A percentile compares a stretch with the other conserved stretches of the same genome.
phyloP scores from a whole-genome alignment of 92 coral and sea anemone genomes.

The Palythoa grandiflora region DNA sequence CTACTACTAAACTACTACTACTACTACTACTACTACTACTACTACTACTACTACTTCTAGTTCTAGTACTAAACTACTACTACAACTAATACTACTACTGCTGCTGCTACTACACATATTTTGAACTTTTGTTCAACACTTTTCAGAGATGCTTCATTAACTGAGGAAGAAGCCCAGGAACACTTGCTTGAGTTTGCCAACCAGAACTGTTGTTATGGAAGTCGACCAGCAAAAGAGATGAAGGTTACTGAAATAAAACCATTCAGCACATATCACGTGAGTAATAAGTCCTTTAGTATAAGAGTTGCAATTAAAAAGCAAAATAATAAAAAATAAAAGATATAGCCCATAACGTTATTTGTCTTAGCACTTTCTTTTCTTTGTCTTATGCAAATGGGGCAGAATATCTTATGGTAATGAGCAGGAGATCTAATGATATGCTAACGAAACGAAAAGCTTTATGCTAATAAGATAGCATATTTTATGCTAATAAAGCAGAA shows the following conservation, averaged over 20 bases:
- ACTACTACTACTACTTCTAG: not conserved
- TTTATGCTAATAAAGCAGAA: too few relatives aligned
- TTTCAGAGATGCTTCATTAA: conserved; percentile 33
- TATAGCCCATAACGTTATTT: too few relatives aligned
- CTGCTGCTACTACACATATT: not conserved
- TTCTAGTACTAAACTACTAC: too few relatives aligned
- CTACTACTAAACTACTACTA: conserved; percentile 45
- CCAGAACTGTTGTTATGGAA: conserved; percentile 50
- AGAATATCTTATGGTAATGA: too few relatives aligned
- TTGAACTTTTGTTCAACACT: not conserved
- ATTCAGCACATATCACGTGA: conserved; percentile 59
- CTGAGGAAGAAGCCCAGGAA: conserved; percentile 53
- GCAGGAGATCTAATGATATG: too few relatives aligned
- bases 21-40: conserved; percentile 31
- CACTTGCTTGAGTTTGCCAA: conserved; percentile 48
- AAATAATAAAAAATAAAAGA: too few relatives aligned
- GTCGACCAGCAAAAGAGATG: conserved; percentile 52
- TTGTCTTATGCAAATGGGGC: too few relatives aligned
- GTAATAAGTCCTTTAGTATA: not conserved
- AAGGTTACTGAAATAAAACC: conserved; percentile 41
- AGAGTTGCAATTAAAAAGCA: too few relatives aligned
- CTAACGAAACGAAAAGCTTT: too few relatives aligned
- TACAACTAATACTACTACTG: not conserved
- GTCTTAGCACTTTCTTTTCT: too few relatives aligned
- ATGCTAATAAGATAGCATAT: too few relatives aligned